These are phyloP conservation scores for Aphis gossypii DNA, from an alignment of 1,140 invertebrate species.

Conservation along the genomic window DNA sequence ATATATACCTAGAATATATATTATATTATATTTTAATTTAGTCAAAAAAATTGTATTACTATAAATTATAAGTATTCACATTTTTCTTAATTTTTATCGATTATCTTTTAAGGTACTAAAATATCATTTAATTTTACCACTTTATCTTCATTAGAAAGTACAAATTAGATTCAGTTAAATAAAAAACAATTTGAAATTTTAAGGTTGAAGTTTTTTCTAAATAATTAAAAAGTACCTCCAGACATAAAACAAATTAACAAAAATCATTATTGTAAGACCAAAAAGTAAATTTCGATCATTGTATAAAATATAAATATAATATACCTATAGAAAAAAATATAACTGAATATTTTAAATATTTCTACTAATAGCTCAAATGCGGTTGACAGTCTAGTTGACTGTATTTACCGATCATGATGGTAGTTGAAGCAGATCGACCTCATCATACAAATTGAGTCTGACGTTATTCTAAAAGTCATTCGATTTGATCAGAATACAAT, in stretches of 20 bases:
- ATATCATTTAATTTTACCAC: no score
- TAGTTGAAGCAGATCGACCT: neutral
- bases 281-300: neutral
- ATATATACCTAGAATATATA: no score
- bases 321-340: neutral
- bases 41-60: no score
- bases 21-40: no score
- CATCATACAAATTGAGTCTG: neutral
- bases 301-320: neutral
- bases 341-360: neutral
- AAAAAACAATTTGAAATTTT: no score
- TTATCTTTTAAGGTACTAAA: no score
- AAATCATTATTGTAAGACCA: neutral
- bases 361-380: neutral
- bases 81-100: no score
- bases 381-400: neutral
- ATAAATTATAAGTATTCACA: no score
- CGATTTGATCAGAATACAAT: neutral
- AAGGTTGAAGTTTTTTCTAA: no score
- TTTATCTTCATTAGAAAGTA: no score
- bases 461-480: conserved; percentile 3
- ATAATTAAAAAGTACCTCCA: no score
- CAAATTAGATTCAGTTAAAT: no score
- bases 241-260: neutral
- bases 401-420: neutral